Evolutionary conservation across 1,140 invertebrate genomes (phyloP), one percentile per base, ranked within the genome.

Genomic region (Centruroides sculpturatus): DNA sequence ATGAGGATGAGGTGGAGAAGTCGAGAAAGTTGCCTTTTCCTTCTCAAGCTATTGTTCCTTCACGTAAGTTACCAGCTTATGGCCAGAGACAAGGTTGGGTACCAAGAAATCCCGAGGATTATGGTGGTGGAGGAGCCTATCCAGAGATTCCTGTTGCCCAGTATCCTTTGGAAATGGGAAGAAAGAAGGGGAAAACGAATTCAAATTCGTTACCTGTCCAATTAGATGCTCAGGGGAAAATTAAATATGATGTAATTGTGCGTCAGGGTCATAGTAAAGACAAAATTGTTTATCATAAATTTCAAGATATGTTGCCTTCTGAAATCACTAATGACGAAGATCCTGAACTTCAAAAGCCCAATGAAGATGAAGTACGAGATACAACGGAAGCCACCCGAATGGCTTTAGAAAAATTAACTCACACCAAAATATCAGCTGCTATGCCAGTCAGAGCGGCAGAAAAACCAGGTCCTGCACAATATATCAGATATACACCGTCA

Each of bases 121-220:
- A 83, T 80, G 82, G 82, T 68, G 95, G 99, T 85, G 97, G 97
- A 7, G 97, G 97, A 10, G 92, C 97, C 0, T 99, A 94, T 76
- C 96, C 97, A 1, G 97, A 99, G 77, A 95, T 99, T 60, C 88
- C 87, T 72, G 86, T 98, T 11, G 93, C 93, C 0, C 97, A 99
- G 70, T 96, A 93, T 77, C 97, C 97, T 0, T 74, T 99, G 41
- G 85, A 85, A 64, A 88, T 96, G 80, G 86, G 87, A 36, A 65
- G 66, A 0, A 79, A 80, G 66, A 60, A 63, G 35, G 82, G 81
- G 51, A 69, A 67, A 62, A 75, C 71, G 47, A 60, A 82, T 8
- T 88, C 87, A 11, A 96, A 96, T 79, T 89, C 94, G 0, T 70
- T 99, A 8, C 91, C 94, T 7, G 83, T 99, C 3, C 89, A 97